Percentiles rank a stretch among this genome's conserved stretches.
Evolutionary conservation across 2,113 vertebrate genomes (phyloP).

Genomic region (Acrocephalus kingi): DNA sequence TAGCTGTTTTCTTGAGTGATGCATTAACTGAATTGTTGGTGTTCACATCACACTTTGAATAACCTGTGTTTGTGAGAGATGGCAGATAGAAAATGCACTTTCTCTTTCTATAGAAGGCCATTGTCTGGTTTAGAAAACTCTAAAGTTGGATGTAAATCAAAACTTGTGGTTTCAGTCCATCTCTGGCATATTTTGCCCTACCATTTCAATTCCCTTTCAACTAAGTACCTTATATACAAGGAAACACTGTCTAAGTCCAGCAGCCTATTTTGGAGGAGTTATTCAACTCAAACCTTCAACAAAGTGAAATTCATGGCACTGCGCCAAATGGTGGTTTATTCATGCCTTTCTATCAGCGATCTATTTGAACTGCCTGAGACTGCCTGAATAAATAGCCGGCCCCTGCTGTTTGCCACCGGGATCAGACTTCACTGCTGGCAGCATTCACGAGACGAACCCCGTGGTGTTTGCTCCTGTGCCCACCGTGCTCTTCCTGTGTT

Average conservation of each 20-base stretch:
- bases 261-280: neutral
- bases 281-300: neutral
- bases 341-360: slow-evolving; percentile 1
- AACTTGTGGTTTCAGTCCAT: neutral
- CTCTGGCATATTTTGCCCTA: neutral
- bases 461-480: neutral
- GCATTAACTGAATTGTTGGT: neutral
- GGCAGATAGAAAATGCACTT: neutral
- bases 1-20: neutral
- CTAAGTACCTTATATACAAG: neutral
- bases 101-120: neutral
- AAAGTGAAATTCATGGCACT: neutral
- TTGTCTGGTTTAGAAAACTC: neutral
- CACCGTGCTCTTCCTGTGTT: neutral
- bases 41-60: neutral
- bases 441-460: rapidly evolving
- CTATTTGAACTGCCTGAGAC: neutral
- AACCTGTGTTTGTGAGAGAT: neutral
- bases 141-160: neutral
- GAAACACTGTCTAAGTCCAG: neutral
- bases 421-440: neutral
- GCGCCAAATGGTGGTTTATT: neutral
- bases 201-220: neutral
- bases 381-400: neutral
- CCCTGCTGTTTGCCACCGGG: neutral